A percentile compares a stretch with the other conserved stretches of the same genome.
phyloP scores from a whole-genome alignment of 2,888 invertebrate genomes.

The Leptinotarsa tumamoca region DNA sequence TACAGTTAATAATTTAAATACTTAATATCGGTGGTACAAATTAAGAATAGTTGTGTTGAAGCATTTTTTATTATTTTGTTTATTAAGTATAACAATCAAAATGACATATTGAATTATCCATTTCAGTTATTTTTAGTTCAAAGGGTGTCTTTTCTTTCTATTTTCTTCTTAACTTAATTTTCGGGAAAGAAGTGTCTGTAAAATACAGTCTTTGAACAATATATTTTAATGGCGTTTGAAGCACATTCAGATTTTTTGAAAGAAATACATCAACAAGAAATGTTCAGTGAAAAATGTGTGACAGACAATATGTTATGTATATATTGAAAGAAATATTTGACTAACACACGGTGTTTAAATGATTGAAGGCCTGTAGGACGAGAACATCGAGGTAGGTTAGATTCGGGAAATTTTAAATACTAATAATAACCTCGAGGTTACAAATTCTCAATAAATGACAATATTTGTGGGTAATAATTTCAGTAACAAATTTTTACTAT shows the following conservation, averaged over 20 bases:
- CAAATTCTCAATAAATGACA: constrained; percentile 1
- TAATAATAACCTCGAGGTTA: background rate
- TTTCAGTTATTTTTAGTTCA: background rate
- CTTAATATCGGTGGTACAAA: constrained; percentile 58
- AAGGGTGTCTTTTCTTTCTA: background rate
- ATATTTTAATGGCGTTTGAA: background rate
- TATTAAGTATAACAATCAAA: background rate
- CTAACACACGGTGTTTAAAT: background rate
- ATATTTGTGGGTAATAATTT: background rate
- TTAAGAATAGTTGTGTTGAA: constrained; percentile 57
- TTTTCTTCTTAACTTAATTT: background rate
- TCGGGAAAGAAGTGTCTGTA: background rate
- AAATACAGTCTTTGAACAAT: background rate
- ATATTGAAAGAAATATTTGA: background rate
- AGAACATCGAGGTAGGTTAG: constrained; percentile 1
- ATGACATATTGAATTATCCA: background rate
- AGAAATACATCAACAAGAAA: background rate
- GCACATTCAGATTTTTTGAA: background rate
- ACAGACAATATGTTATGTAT: constrained; percentile 5
- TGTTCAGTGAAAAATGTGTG: background rate
- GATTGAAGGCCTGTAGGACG: background rate
- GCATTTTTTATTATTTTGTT: background rate
- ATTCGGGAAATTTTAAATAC: background rate
- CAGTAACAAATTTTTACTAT: background rate
- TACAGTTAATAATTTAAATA: constrained; percentile 66